Conservation (phyloP, 2,797 vertebrate species). For the Australoheros facetus region DNA sequence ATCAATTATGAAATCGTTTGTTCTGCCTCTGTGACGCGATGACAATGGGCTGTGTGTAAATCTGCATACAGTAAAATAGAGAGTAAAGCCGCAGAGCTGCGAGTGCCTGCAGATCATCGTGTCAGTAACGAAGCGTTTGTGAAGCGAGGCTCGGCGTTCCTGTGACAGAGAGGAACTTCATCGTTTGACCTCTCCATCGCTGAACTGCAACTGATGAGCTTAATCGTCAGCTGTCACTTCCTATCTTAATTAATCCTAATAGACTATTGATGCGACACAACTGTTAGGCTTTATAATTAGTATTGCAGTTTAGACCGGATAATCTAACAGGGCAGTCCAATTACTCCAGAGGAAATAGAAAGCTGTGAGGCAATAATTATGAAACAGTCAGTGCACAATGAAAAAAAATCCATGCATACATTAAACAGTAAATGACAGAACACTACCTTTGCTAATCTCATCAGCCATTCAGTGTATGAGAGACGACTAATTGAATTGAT, state of each 20-base stretch:
- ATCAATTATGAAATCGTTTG: slow-evolving; percentile 82
- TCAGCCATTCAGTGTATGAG: slow-evolving; percentile 64
- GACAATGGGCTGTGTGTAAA: slow-evolving; percentile 32
- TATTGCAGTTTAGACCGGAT: slow-evolving; percentile 93
- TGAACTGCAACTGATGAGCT: slow-evolving; percentile 89
- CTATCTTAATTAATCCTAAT: slow-evolving; percentile 99
- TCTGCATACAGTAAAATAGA: slow-evolving; percentile 26
- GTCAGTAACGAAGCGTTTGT: slow-evolving; percentile 32
- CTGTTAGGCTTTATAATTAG: slow-evolving; percentile 98
- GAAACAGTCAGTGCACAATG: slow-evolving; percentile 74
- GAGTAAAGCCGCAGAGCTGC: background rate
- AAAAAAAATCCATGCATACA: slow-evolving; percentile 70
- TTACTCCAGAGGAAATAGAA: slow-evolving; percentile 88
- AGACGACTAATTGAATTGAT: slow-evolving; percentile 80
- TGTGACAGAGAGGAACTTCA: slow-evolving; percentile 68
- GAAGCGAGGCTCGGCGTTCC: slow-evolving; percentile 50
- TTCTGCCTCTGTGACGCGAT: slow-evolving; percentile 51
- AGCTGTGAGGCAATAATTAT: slow-evolving; percentile 79
- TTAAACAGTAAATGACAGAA: slow-evolving; percentile 72
- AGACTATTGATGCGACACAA: slow-evolving; percentile 94
- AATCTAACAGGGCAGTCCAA: slow-evolving; percentile 86
- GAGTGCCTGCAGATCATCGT: slow-evolving; percentile 20
- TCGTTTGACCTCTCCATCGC: slow-evolving; percentile 83
- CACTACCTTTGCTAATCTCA: slow-evolving; percentile 62
- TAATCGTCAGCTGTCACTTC: slow-evolving; percentile 94